Base-by-base conservation (phyloP, 2,797 vertebrate genomes). In the Tarsius wallacei region DNA sequence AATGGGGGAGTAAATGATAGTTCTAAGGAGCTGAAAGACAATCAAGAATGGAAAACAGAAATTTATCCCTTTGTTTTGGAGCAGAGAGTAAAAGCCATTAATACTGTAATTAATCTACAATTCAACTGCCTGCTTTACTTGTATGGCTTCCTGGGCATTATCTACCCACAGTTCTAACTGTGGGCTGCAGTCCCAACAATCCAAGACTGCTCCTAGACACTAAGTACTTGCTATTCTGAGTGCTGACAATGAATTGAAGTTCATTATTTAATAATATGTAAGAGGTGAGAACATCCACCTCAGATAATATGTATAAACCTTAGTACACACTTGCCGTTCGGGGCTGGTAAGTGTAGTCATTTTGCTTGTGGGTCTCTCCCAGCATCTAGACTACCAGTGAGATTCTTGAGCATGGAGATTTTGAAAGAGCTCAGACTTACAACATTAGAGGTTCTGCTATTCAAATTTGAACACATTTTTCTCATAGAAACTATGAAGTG, bases 1-100 rank as follows among this genome's bases (percentile, higher is more conserved):
- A 99, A 97, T 0, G 99, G 99, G 4, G 99, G 99, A 70, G 99
- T 98, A 95, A 99, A 99, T 0, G 99, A 99, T 71, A 99, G 98
- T 98, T 99, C 99, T 98, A 99, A 98, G 64, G 99, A 99, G 98
- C 99, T 99, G 97, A 96, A 98, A 97, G n/a, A 73, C 95, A 98
- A 97, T 88, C 28, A 95, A 0, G 55, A 76, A 88, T 9, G 36
- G 89, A 66, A 47, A 2, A 95, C 73, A 98, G 76, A 95, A 16
- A 68, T 64, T 31, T 51, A 82, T 22, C 4, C 24, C 33, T 19
- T 59, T 81, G 71, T 71, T 63, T 42, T 55, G 63, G 66, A 78
- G 47, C 55, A 51, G 31, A 70, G 76, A 33, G 1, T 76, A 55
- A 49, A 78, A 12, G 13, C 64, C 64, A 61, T 13, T n/a, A 12